These are phyloP conservation scores for Aegithalos caudatus DNA, from an alignment of 2,113 vertebrate genomes.

Conservation along the genomic window DNA sequence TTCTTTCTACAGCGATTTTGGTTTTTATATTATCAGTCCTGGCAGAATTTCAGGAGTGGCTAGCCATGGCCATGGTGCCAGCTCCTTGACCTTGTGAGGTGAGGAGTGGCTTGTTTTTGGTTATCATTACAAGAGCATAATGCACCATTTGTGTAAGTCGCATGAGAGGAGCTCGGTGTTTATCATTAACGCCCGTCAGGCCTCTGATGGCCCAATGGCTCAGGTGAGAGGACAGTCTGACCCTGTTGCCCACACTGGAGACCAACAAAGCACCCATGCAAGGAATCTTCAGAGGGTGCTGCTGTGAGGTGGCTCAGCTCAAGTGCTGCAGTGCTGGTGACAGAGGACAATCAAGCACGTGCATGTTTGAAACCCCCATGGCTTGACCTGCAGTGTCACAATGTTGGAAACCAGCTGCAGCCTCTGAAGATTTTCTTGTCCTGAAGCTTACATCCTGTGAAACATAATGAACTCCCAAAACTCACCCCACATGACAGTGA, in stretches of 20 bases:
- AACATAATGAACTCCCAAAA: not conserved
- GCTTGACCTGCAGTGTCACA: not conserved
- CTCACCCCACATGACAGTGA: not conserved
- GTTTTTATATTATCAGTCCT: not conserved
- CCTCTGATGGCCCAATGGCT: not conserved
- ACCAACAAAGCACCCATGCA: not conserved
- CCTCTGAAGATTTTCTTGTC: not conserved
- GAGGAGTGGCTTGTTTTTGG: not conserved
- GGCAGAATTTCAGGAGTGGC: constrained; percentile 12
- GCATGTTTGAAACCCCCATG: not conserved
- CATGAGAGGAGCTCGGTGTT: not conserved
- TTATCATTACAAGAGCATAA: constrained; percentile 1
- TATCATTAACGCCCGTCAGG: not conserved
- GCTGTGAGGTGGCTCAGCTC: not conserved
- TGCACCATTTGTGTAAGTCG: not conserved
- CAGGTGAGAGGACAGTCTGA: not conserved
- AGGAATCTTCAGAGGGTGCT: not conserved
- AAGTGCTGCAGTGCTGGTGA: not conserved
- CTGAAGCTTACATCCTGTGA: not conserved
- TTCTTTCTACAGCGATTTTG: not conserved
- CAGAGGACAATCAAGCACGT: not conserved
- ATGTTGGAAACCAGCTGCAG: not conserved
- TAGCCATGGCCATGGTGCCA: not conserved
- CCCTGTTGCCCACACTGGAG: not conserved
- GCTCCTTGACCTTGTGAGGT: constrained; percentile 12